phyloP scores from a whole-genome alignment of 2,888 invertebrate genomes.

The Pharmacophagus antenor region DNA sequence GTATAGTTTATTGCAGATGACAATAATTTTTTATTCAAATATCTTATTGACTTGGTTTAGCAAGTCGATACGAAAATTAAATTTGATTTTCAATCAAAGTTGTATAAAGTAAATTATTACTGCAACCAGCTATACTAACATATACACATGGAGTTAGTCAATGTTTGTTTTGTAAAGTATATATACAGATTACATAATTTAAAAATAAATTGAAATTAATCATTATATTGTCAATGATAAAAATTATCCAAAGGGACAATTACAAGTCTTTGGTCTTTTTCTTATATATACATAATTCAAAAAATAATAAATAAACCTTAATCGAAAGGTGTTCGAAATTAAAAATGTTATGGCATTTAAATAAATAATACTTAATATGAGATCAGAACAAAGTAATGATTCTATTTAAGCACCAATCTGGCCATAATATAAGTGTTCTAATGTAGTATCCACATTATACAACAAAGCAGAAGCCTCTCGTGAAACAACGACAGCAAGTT shows the following conservation, averaged over 20 bases:
- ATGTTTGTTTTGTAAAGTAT: constrained; percentile 28
- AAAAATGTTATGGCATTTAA: constrained; percentile 76
- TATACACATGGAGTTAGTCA: constrained; percentile 4
- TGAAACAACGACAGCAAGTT: constrained; percentile 1
- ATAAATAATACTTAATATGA: constrained; percentile 80
- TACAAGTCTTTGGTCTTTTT: constrained; percentile 69
- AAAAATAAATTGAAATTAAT: constrained; percentile 45
- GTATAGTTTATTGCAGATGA: constrained; percentile 22
- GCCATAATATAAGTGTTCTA: constrained; percentile 41
- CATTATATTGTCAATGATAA: constrained; percentile 42
- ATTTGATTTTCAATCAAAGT: neutral
- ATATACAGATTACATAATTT: constrained; percentile 51
- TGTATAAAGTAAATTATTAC: neutral
- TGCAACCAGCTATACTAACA: constrained; percentile 35
- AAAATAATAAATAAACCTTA: constrained; percentile 62
- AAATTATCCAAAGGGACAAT: constrained; percentile 64
- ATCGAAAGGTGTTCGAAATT: constrained; percentile 61
- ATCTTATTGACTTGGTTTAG: neutral
- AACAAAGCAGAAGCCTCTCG: constrained; percentile 4
- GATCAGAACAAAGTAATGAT: constrained; percentile 71
- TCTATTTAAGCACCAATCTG: constrained; percentile 61
- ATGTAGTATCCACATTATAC: constrained; percentile 23
- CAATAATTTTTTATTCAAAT: constrained; percentile 3
- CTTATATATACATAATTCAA: constrained; percentile 67
- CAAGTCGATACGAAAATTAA: neutral